Percentiles rank a stretch among this genome's conserved stretches.
phyloP scores from a whole-genome alignment of 1,140 invertebrate genomes.

The Caenorhabditis elegans region DNA sequence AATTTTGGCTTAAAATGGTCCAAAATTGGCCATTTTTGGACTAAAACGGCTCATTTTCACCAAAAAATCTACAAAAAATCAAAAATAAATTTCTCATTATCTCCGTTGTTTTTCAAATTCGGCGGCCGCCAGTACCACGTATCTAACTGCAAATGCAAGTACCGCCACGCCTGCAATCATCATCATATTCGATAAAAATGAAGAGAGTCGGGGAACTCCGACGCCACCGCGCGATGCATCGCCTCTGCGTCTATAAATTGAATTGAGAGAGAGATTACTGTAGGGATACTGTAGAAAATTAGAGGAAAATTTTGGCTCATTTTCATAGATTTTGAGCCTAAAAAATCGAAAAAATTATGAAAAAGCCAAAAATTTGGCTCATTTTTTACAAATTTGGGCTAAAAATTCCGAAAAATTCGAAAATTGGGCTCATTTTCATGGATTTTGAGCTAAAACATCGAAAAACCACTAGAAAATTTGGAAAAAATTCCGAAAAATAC shows the following conservation, averaged over 20 bases:
- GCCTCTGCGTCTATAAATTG: background rate
- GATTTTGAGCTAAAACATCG: too few species aligned
- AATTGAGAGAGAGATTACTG: background rate
- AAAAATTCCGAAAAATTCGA: too few species aligned
- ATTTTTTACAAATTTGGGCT: too few species aligned
- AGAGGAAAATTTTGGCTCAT: too few species aligned
- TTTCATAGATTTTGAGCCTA: too few species aligned
- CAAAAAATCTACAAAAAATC: background rate
- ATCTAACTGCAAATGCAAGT: conserved; percentile 63
- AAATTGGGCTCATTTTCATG: too few species aligned
- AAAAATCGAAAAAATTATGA: background rate
- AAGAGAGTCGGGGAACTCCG: conserved; percentile 50
- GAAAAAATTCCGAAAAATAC: too few species aligned
- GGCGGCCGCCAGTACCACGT: conserved; percentile 55
- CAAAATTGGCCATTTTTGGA: too few species aligned
- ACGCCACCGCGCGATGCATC: conserved; percentile 16
- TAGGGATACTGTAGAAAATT: background rate
- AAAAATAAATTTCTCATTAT: background rate
- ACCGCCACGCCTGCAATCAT: conserved; percentile 61
- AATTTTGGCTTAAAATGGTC: too few species aligned
- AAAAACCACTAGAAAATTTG: too few species aligned
- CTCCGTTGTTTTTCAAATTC: conserved; percentile 28
- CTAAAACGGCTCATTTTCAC: too few species aligned
- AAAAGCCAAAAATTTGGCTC: background rate
- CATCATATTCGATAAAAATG: conserved; percentile 60